Evolutionary conservation across 2,888 invertebrate species (phyloP), one percentile per base, ranked within the genome.

Genomic region (Ormyrus rosae): DNA sequence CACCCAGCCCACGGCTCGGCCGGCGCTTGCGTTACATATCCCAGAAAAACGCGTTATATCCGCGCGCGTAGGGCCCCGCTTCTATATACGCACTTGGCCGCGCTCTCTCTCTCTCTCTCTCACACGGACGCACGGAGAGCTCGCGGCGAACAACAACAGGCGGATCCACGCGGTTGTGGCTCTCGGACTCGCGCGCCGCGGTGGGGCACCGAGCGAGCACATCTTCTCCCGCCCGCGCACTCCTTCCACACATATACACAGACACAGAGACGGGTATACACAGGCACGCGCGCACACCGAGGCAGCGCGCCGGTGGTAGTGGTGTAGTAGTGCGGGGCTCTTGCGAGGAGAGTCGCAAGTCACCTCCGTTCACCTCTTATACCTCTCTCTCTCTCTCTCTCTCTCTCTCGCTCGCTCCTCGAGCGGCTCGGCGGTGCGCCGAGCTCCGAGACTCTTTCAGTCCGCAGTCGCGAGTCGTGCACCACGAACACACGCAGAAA

Each of bases 331-430:
- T 75, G 70, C 70, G 68, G 48, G 60, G 70, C 68, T 63, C 71
- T 82, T 82, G 84, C 72, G 75, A 85, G 85, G 85, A 85, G 85
- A 86, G 87, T 88, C 88, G 88, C 88, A 87, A 89, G 89, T 88
- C 88, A 87, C 88, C 89, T 88, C 88, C 89, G 89, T 87, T 89
- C 88, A 89, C 89, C 88, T 89, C 86, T 85, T 85, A 64, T 61
- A 88, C 89, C 88, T 83, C 84, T 87, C 86, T 50, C 85, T 86
- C 86, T 86, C 87, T 60, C 60, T 69, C 46, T 46, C 58, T 60
- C 56, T 34, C 69, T 10, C 56, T 53, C 13, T 78, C 78, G 79
- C 82, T 80, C 82, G 81, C 81, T 60, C 61, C 46, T 56, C 70
- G 61, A 61, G 73, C 51, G 70, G 56, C 48, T 56, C 46, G 56